These are phyloP conservation scores for Calyptomena viridis DNA, from an alignment of 2,113 vertebrate species.

Conservation along the genomic window DNA sequence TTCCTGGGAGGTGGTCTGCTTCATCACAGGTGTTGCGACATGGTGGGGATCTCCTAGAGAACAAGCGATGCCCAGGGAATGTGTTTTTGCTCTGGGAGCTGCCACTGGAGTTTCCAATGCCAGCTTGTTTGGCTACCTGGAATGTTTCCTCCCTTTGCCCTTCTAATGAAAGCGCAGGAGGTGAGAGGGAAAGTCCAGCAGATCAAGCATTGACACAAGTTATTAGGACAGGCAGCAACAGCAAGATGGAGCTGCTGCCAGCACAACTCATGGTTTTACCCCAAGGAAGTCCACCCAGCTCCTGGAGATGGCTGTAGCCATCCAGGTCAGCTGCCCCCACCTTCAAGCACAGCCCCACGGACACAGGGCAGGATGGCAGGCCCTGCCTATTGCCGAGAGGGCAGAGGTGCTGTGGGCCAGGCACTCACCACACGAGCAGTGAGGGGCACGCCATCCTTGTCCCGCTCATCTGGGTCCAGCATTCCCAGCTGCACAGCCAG, in stretches of 20 bases:
- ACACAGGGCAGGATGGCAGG: neutral
- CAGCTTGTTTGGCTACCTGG: neutral
- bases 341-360: neutral
- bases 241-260: neutral
- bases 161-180: neutral
- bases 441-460: conserved; percentile 87
- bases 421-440: conserved; percentile 91
- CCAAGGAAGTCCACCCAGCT: neutral
- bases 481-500: conserved; percentile 89
- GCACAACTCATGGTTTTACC: neutral
- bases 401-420: neutral
- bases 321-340: neutral
- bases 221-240: neutral
- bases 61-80: neutral
- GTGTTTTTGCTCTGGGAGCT: neutral
- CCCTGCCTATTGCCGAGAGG: neutral
- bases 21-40: neutral
- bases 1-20: neutral
- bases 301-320: neutral
- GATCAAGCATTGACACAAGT: neutral
- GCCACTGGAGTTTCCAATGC: neutral
- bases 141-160: neutral
- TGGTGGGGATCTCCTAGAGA: neutral
- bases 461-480: conserved; percentile 92
- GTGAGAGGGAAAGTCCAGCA: neutral